Percentiles rank a stretch among this genome's conserved stretches.
Evolutionary conservation across 2,797 vertebrate species (phyloP).

Genomic region (Tenualosa thibaudeaui): DNA sequence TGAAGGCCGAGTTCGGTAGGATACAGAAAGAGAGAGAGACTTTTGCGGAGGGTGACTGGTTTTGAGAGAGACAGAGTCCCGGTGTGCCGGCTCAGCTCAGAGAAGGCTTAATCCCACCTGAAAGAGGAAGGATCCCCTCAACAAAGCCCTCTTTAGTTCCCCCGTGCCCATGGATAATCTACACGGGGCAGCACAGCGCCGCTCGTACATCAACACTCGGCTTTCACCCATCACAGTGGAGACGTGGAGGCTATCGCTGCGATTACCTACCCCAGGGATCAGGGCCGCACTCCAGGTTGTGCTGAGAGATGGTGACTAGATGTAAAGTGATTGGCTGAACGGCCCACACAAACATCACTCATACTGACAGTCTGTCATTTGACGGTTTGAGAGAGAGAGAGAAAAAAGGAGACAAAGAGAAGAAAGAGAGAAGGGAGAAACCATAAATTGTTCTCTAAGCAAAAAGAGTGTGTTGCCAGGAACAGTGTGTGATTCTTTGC

Average conservation of each 20-base stretch:
- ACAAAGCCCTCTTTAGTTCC: slow-evolving; percentile 3
- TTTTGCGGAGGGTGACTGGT: background rate
- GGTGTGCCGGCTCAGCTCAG: background rate
- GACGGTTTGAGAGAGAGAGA: background rate
- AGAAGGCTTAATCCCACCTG: slow-evolving; percentile 2
- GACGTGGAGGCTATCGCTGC: background rate
- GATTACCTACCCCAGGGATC: background rate
- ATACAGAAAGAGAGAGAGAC: background rate
- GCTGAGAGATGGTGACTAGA: slow-evolving; percentile 7
- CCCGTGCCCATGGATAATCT: background rate
- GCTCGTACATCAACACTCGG: slow-evolving; percentile 2
- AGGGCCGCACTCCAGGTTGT: background rate
- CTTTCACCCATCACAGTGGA: background rate
- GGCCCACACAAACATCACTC: slow-evolving; percentile 6
- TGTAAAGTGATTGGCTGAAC: background rate
- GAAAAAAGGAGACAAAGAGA: background rate
- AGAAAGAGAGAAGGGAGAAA: background rate
- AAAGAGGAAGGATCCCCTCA: slow-evolving; percentile 12
- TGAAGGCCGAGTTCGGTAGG: too few relatives aligned
- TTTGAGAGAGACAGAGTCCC: background rate
- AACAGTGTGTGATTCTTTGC: too few relatives aligned
- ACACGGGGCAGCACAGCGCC: background rate
- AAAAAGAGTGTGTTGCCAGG: too few relatives aligned
- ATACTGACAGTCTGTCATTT: background rate
- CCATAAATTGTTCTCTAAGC: background rate